A percentile compares a stretch with the other conserved stretches of the same genome.
phyloP scores from a whole-genome alignment of 1,140 invertebrate genomes.

The Rhyzopertha dominica region DNA sequence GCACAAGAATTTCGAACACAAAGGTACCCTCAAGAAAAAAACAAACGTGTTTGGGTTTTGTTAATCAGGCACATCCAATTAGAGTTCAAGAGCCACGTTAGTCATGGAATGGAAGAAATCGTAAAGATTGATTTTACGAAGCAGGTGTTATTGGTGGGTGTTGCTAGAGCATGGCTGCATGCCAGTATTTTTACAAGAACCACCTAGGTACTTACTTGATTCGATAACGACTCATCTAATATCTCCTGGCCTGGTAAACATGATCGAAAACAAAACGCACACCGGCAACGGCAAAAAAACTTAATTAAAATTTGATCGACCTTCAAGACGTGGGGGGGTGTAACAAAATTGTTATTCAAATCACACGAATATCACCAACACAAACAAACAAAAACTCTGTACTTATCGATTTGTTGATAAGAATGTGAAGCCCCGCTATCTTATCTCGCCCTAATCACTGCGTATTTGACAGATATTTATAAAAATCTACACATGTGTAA shows the following conservation, averaged over 20 bases:
- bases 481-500: constrained; percentile 43
- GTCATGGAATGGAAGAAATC: constrained; percentile 8
- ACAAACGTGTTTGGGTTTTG: constrained; percentile 13
- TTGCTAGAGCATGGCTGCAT: constrained; percentile 29
- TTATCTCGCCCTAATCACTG: constrained; percentile 22
- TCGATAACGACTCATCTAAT: constrained; percentile 34
- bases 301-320: constrained; percentile 30
- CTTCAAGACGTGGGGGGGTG: constrained; percentile 26
- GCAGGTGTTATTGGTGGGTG: constrained; percentile 36
- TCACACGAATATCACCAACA: constrained; percentile 15
- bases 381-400: constrained; percentile 17
- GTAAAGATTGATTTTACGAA: constrained; percentile 11
- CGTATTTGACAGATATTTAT: constrained; percentile 28
- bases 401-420: constrained; percentile 21
- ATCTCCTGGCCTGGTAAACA: constrained; percentile 26
- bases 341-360: constrained; percentile 21
- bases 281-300: constrained; percentile 26
- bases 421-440: constrained; percentile 12
- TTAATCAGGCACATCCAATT: constrained; percentile 5
- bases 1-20: constrained; percentile 14
- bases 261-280: constrained; percentile 19
- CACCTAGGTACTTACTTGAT: constrained; percentile 38
- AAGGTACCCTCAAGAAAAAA: constrained; percentile 13
- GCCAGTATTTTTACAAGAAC: constrained; percentile 35
- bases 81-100: background rate